Conservation (phyloP, 2,797 vertebrate species). For the Amblyraja radiata region DNA sequence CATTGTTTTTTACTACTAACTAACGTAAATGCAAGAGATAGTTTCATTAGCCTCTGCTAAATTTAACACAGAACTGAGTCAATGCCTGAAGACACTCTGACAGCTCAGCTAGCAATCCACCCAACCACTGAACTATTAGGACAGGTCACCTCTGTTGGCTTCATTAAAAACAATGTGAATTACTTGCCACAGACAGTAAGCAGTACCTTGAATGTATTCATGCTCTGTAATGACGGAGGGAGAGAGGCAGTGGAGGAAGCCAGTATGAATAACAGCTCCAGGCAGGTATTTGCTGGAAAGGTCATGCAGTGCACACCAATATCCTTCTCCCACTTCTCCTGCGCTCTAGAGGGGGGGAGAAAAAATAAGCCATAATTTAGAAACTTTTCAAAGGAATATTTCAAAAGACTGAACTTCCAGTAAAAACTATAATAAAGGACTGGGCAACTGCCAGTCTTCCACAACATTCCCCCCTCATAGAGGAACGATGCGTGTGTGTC, state of each 20-base stretch:
- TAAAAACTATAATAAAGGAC: not conserved
- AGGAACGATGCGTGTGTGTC: not conserved
- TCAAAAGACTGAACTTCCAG: not conserved
- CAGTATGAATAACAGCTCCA: slow-evolving; percentile 74
- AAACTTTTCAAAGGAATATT: not conserved
- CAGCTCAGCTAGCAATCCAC: not conserved
- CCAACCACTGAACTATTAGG: not conserved
- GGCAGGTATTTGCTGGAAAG: slow-evolving; percentile 74
- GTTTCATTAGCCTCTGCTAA: not conserved
- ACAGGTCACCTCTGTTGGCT: not conserved
- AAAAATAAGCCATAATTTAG: not conserved
- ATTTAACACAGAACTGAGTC: not conserved
- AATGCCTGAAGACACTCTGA: not conserved
- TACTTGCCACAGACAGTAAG: not conserved
- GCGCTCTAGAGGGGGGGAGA: slow-evolving; percentile 58
- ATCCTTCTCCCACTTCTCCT: slow-evolving; percentile 75
- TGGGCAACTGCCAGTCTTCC: not conserved
- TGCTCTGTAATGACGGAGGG: slow-evolving; percentile 68
- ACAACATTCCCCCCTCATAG: not conserved
- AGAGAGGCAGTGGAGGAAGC: slow-evolving; percentile 65
- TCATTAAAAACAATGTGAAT: not conserved
- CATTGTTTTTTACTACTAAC: too few species aligned
- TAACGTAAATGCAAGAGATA: too few species aligned
- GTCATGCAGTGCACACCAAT: slow-evolving; percentile 74
- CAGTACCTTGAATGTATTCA: slow-evolving; percentile 84